Evolutionary conservation across 2,797 vertebrate species (phyloP).

Genomic region (Danio kyathit): DNA sequence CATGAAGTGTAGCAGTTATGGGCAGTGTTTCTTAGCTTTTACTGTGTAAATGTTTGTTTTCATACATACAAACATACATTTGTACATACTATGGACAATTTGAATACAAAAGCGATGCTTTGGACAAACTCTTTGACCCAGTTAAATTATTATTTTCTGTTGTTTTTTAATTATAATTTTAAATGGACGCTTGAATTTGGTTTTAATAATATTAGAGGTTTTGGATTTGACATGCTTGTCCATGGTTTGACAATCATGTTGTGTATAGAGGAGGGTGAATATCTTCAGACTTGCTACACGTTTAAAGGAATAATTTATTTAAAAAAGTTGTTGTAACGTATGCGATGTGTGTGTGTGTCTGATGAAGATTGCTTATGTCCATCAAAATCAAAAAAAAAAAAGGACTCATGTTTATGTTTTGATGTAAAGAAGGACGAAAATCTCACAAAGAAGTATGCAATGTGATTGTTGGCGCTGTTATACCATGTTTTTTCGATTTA

Average conservation of each 20-base stretch:
- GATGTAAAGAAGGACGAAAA: neutral
- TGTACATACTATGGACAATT: conserved; percentile 47
- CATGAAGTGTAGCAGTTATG: conserved; percentile 58
- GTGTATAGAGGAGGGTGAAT: conserved; percentile 25
- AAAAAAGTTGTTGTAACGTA: conserved; percentile 1
- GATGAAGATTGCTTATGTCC: neutral
- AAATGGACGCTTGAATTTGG: conserved; percentile 34
- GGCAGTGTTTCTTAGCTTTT: conserved; percentile 54
- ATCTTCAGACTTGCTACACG: conserved; percentile 2
- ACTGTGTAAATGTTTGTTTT: conserved; percentile 63
- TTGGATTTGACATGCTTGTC: conserved; percentile 40
- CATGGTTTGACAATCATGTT: conserved; percentile 59
- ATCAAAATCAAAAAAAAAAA: neutral
- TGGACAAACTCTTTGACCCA: conserved; percentile 53
- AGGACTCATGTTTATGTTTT: conserved; percentile 24
- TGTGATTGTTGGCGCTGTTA: conserved; percentile 11
- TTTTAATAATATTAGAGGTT: conserved; percentile 42
- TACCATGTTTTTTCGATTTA: conserved; percentile 22
- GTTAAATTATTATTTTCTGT: conserved; percentile 19
- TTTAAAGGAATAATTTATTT: conserved; percentile 28
- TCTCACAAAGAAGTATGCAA: neutral
- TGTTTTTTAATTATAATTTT: conserved; percentile 19
- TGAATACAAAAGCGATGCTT: conserved; percentile 44
- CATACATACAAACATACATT: conserved; percentile 61
- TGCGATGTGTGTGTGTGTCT: neutral